Conservation (phyloP, 2,888 invertebrate species). For the Dorcus hopei region DNA sequence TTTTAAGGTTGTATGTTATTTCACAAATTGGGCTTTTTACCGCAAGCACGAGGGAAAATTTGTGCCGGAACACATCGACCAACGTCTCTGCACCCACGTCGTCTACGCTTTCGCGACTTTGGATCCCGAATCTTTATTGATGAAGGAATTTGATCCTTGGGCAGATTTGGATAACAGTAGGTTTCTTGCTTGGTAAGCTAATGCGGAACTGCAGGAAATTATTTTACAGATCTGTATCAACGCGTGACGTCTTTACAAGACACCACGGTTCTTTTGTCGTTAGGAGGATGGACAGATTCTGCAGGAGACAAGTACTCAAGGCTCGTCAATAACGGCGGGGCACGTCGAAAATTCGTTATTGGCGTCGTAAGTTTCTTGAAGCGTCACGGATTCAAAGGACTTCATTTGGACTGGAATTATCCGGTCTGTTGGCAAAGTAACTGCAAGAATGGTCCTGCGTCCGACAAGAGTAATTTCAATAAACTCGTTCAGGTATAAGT, state of each 20-base stretch:
- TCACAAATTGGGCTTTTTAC: constrained; percentile 88
- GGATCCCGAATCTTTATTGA: constrained; percentile 71
- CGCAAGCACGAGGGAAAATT: constrained; percentile 79
- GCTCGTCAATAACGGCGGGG: constrained; percentile 64
- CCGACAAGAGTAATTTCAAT: constrained; percentile 75
- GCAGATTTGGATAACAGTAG: constrained; percentile 81
- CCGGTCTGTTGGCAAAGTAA: constrained; percentile 92
- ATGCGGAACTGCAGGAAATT: neutral
- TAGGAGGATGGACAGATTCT: constrained; percentile 97
- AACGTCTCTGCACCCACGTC: constrained; percentile 80
- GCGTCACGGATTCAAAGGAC: constrained; percentile 76
- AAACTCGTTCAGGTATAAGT: constrained; percentile 64
- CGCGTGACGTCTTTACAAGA: constrained; percentile 68
- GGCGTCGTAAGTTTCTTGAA: constrained; percentile 69
- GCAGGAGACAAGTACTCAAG: constrained; percentile 83
- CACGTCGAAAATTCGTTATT: constrained; percentile 67
- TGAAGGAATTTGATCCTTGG: constrained; percentile 84
- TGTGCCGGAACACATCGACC: constrained; percentile 80
- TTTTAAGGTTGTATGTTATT: constrained; percentile 72
- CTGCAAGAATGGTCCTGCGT: constrained; percentile 74
- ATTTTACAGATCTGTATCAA: constrained; percentile 67
- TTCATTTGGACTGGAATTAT: constrained; percentile 94
- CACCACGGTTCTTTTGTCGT: constrained; percentile 68
- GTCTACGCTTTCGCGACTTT: constrained; percentile 88
- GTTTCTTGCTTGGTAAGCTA: constrained; percentile 9